Conservation (phyloP, 2,888 invertebrate species). For the Chloroclystis v-ata region DNA sequence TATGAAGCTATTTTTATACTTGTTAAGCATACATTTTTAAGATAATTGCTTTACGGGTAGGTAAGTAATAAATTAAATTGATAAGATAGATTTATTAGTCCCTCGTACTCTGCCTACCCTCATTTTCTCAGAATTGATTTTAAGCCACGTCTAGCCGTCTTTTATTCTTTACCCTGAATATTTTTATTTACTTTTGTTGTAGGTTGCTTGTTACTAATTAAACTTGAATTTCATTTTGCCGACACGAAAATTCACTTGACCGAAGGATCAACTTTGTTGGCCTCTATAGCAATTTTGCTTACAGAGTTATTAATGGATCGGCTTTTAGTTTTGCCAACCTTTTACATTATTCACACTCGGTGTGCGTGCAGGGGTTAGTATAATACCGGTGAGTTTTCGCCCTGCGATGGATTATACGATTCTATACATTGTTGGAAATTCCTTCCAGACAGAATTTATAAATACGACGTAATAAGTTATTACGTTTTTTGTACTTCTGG, state of each 20-base stretch:
- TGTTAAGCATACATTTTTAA: too few species aligned
- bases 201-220: not conserved
- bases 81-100: too few species aligned
- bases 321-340: constrained; percentile 37
- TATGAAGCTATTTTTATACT: too few species aligned
- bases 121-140: not conserved
- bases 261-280: constrained; percentile 17
- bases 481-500: too few species aligned
- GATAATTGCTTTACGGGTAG: too few species aligned
- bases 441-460: not conserved
- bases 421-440: not conserved
- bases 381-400: constrained; percentile 23
- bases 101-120: too few species aligned
- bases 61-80: too few species aligned
- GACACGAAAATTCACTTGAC: constrained; percentile 3
- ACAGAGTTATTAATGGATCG: constrained; percentile 36
- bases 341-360: constrained; percentile 38
- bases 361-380: constrained; percentile 27
- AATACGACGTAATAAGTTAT: not conserved
- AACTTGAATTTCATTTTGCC: not conserved
- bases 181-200: not conserved
- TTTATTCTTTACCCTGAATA: not conserved
- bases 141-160: not conserved
- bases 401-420: constrained; percentile 20
- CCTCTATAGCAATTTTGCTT: too few species aligned